phyloP scores from a whole-genome alignment of 2,797 vertebrate species.

The Enoplosus armatus region DNA sequence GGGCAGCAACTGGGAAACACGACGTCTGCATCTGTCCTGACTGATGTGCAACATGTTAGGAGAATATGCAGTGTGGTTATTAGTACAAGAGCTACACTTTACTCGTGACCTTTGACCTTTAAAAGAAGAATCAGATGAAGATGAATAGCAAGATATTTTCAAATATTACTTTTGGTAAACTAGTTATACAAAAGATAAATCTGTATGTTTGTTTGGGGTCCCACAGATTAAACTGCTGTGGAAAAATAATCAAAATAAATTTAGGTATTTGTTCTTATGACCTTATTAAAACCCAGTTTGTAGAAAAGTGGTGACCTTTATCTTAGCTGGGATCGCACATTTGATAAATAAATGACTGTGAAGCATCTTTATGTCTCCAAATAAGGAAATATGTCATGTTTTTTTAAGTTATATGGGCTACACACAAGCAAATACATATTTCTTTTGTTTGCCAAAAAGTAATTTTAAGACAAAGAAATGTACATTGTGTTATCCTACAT shows the following conservation, averaged over 20 bases:
- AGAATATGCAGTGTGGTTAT: neutral
- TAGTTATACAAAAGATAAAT: neutral
- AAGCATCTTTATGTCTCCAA: neutral
- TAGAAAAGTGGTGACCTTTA: neutral
- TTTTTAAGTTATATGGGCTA: neutral
- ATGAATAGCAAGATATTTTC: neutral
- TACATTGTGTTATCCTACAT: no score
- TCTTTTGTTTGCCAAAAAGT: neutral
- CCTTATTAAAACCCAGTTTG: neutral
- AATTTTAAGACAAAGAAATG: neutral
- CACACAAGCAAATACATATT: neutral
- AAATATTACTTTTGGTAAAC: neutral
- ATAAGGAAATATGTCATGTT: neutral
- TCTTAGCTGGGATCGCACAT: neutral
- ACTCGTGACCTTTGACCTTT: constrained; percentile 41
- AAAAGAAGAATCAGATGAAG: neutral
- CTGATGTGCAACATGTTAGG: neutral
- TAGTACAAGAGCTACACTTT: neutral
- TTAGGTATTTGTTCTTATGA: neutral
- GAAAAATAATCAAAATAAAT: neutral
- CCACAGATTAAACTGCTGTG: neutral
- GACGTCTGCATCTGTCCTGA: no score
- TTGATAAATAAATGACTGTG: neutral
- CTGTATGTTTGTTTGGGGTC: neutral
- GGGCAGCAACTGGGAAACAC: constrained; percentile 3